Conservation (phyloP, 2,797 vertebrate genomes). For the Netta rufina region DNA sequence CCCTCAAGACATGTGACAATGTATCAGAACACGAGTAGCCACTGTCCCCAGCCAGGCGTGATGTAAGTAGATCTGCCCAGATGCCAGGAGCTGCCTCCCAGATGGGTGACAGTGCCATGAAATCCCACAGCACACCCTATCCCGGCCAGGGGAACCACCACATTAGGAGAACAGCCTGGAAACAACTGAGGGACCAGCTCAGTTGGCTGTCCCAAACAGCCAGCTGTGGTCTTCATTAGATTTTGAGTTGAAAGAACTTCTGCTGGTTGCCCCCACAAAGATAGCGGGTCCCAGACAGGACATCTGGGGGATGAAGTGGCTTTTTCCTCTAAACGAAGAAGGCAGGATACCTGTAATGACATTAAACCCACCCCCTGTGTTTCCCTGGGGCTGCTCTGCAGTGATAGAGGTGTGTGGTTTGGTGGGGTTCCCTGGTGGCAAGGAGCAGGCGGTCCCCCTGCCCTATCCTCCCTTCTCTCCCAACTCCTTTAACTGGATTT, state of each 20-base stretch:
- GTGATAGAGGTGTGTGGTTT: background rate
- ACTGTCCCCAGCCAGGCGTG: constrained; percentile 52
- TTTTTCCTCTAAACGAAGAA: background rate
- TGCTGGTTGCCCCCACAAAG: background rate
- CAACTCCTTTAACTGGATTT: background rate
- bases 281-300: background rate
- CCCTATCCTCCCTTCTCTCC: background rate
- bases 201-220: background rate
- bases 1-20: background rate
- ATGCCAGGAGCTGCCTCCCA: background rate
- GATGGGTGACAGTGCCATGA: background rate
- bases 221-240: background rate
- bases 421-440: background rate
- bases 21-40: constrained; percentile 40
- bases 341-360: background rate
- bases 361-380: fast-evolving
- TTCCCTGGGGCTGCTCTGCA: background rate
- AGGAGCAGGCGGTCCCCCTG: background rate
- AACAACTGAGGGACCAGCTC: background rate
- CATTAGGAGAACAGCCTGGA: background rate
- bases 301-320: background rate
- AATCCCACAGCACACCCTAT: background rate
- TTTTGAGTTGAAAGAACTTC: background rate
- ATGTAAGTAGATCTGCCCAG: constrained; percentile 67
- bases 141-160: background rate